Base-by-base conservation (phyloP, 2,113 vertebrate species). In the Oncorhynchus kisutch region DNA sequence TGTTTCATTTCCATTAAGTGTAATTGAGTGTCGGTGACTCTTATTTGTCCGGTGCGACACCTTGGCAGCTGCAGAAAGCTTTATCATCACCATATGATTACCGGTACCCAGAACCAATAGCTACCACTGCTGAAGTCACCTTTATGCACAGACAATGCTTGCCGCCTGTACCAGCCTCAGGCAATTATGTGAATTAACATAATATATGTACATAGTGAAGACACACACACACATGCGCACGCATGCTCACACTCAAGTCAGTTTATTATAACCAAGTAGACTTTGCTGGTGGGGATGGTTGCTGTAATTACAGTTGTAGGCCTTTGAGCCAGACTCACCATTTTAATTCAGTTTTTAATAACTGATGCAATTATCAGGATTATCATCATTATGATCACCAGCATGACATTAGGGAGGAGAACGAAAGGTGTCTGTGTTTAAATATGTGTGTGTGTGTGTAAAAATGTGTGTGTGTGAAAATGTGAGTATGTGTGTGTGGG, bases 171-270 rank as follows among this genome's bases (percentile, higher is more conserved):
- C 71, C 79, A 85, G 82, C 88, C 84, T 54, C 20, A 69, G 85
- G 88, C 88, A 80, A 79, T 91, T 86, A 87, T 80, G 74, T 73
- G 84, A 72, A 84, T 91, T 88, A 80, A 90, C 83, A 76, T 82
- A 86, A 85, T 82, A 72, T 81, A 86, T 78, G 82, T 84, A 82
- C 74, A 80, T 34, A 68, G 75, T 48, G 22, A 57, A 62, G 70
- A 13, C 77, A 67, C 71, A 62, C 65, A 78, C 7, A 78, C 7
- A 70, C 39, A 45, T 45, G 39, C 31, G 81, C 74, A 80, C 77
- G 68, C 62, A 68, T 77, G 18, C 59, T 7, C n/a, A n/a, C n/a
- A 9, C 59, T 22, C 59, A 70, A 39, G 66, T 70, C 39, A 70
- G 75, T 84, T 82, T 81, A 85, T 78, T 78, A 78, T 51, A 29